Percentiles rank a stretch among this genome's conserved stretches.
phyloP scores from a whole-genome alignment of 2,113 vertebrate genomes.

The Dendropsophus ebraccatus region DNA sequence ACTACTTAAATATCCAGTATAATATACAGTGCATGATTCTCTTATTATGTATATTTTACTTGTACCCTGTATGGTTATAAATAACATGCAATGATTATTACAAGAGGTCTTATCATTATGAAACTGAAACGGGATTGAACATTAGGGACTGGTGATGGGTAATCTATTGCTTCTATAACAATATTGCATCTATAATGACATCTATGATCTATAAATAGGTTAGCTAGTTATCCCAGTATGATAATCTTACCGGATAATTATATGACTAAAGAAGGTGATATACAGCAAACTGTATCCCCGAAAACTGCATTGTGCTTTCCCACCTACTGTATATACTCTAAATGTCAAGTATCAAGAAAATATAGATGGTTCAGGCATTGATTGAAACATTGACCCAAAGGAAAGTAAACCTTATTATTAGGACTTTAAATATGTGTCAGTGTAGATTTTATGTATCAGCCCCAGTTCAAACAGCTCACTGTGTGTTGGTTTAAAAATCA shows the following conservation, averaged over 20 bases:
- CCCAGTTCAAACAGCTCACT: conserved; percentile 2
- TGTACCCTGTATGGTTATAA: no score
- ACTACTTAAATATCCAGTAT: no score
- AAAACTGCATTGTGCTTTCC: not conserved
- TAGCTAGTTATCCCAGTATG: no score
- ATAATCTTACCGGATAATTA: not conserved
- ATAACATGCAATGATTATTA: no score
- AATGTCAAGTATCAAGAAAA: conserved; percentile 33
- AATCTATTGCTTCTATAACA: no score
- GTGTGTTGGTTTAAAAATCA: conserved; percentile 19
- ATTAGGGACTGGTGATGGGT: no score
- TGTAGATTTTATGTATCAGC: not conserved
- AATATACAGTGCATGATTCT: no score
- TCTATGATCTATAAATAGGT: no score
- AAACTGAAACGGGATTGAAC: no score
- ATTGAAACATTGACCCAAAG: conserved; percentile 31
- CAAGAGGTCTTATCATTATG: no score
- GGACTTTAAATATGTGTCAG: conserved; percentile 35
- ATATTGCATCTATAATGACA: no score
- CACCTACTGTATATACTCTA: not conserved
- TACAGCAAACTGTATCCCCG: not conserved
- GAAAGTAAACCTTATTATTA: conserved; percentile 18
- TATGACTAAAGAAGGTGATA: not conserved
- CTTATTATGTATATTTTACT: no score
- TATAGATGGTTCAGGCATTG: not conserved